Conservation (phyloP, 2,797 vertebrate species). For the Sternotherus odoratus region DNA sequence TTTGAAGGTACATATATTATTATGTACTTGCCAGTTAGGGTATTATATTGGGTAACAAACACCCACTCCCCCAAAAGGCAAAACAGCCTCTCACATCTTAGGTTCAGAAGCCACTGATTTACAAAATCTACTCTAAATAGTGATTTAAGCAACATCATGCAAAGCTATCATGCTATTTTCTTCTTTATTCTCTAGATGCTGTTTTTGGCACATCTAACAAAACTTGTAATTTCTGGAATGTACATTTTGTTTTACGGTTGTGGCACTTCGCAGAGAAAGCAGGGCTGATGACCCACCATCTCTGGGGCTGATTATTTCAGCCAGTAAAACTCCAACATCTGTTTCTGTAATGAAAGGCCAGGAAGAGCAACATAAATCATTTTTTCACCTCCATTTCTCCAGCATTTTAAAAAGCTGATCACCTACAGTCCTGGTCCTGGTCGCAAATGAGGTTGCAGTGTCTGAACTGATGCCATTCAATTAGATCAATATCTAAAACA, state of each 20-base stretch:
- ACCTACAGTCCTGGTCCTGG: conserved; percentile 21
- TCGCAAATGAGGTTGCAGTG: conserved; percentile 1
- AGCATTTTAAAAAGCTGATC: conserved; percentile 51
- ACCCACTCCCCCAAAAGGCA: neutral
- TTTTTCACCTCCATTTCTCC: conserved; percentile 47
- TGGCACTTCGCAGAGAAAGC: conserved; percentile 40
- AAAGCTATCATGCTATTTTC: neutral
- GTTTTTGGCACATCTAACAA: conserved; percentile 60
- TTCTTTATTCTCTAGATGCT: conserved; percentile 30
- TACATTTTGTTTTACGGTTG: conserved; percentile 59
- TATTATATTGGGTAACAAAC: neutral
- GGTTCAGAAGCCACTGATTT: neutral
- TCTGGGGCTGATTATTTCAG: conserved; percentile 41
- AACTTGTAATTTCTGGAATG: conserved; percentile 63
- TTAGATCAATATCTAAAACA: conserved; percentile 23
- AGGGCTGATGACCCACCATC: conserved; percentile 45
- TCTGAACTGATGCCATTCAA: conserved; percentile 32
- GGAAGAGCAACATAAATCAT: conserved; percentile 62
- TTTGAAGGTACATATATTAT: neutral
- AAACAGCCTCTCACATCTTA: neutral
- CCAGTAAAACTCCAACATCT: conserved; percentile 64
- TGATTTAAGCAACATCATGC: neutral
- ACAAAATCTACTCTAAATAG: conserved; percentile 26
- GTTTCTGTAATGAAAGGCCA: conserved; percentile 66
- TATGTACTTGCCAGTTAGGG: neutral